phyloP scores from a whole-genome alignment of 2,113 vertebrate genomes.

The Xenus cinereus region DNA sequence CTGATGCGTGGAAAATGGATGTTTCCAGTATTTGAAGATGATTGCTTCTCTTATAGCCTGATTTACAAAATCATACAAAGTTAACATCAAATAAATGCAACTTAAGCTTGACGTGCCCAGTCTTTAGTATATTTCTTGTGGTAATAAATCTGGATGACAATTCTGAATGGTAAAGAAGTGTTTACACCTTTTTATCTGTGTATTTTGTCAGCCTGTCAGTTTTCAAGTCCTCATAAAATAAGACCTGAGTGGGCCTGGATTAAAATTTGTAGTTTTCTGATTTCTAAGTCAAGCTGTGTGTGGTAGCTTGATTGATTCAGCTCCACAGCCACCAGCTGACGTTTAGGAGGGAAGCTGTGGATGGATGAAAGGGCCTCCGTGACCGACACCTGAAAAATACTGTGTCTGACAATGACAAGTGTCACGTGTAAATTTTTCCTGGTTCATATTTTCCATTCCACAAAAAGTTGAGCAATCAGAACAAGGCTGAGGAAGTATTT shows the following conservation, averaged over 20 bases:
- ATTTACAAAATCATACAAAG: background rate
- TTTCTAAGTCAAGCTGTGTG: background rate
- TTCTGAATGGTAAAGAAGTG: background rate
- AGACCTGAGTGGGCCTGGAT: background rate
- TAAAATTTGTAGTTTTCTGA: background rate
- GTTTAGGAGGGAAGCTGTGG: background rate
- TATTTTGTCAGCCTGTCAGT: background rate
- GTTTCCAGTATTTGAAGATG: background rate
- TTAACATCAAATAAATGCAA: background rate
- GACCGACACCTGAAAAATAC: background rate
- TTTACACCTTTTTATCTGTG: background rate
- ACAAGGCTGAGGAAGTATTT: background rate
- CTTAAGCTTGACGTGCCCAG: accelerated
- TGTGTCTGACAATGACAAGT: background rate
- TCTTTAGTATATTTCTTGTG: background rate
- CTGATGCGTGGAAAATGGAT: background rate
- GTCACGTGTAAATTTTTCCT: background rate
- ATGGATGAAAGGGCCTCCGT: background rate
- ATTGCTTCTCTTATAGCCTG: background rate
- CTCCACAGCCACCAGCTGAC: background rate
- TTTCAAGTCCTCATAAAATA: background rate
- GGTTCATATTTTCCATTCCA: background rate
- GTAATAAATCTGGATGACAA: background rate
- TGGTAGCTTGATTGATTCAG: background rate
- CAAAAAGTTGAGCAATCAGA: background rate